Conservation (phyloP, 2,888 invertebrate genomes). For the Drosophila ustulata region DNA sequence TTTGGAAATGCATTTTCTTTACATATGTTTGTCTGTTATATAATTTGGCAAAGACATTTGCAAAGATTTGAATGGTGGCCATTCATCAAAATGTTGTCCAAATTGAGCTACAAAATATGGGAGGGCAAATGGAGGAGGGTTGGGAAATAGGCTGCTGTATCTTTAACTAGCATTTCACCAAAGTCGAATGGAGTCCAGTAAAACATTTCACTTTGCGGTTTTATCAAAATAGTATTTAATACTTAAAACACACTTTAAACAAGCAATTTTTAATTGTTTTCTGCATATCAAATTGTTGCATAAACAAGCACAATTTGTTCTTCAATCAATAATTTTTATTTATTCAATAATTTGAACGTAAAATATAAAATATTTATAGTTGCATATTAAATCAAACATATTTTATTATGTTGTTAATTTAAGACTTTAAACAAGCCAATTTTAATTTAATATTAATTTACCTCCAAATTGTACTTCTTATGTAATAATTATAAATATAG, state of each 20-base stretch:
- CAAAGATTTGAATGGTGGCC: slow-evolving; percentile 48
- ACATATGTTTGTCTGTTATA: slow-evolving; percentile 52
- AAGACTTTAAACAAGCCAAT: too few relatives aligned
- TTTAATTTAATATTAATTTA: too few relatives aligned
- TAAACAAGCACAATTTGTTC: too few relatives aligned
- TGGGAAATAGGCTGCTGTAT: not conserved
- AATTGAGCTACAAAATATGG: slow-evolving; percentile 42
- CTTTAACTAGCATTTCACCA: not conserved
- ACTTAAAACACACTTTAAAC: not conserved
- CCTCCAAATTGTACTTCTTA: too few relatives aligned
- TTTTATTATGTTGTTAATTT: not conserved
- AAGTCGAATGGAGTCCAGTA: not conserved
- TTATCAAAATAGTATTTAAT: not conserved
- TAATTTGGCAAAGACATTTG: slow-evolving; percentile 51
- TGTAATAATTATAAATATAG: too few relatives aligned
- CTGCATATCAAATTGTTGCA: too few relatives aligned
- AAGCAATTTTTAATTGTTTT: too few relatives aligned
- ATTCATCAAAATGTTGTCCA: slow-evolving; percentile 68
- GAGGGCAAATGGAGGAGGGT: not conserved
- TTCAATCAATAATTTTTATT: too few relatives aligned
- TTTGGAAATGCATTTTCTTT: slow-evolving; percentile 54
- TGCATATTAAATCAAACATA: too few relatives aligned
- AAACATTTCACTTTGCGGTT: not conserved
- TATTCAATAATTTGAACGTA: too few relatives aligned
- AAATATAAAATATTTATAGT: too few relatives aligned